Conservation (phyloP, 2,113 vertebrate species). For the Setophaga kirtlandii region DNA sequence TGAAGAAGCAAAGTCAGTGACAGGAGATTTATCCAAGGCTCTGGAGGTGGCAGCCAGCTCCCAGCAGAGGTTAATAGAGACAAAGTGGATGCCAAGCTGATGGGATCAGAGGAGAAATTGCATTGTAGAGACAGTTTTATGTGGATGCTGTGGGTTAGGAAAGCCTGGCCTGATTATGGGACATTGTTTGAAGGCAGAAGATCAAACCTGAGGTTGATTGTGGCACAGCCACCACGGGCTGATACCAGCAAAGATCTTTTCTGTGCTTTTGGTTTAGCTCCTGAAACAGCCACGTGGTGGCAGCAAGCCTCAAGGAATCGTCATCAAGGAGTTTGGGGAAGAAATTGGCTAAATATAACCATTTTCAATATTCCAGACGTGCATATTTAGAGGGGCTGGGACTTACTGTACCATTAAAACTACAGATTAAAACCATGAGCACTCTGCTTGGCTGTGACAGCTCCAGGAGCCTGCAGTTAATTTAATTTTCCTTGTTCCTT, state of each 20-base stretch:
- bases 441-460: neutral
- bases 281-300: conserved; percentile 62
- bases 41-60: neutral
- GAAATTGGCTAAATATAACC: neutral
- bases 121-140: neutral
- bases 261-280: neutral
- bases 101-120: neutral
- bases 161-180: neutral
- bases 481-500: neutral
- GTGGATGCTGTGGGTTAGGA: neutral
- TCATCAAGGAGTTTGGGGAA: neutral
- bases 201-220: neutral
- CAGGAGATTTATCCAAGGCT: neutral
- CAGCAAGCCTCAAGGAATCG: conserved; percentile 57
- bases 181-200: neutral
- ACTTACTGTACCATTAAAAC: neutral
- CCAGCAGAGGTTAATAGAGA: neutral
- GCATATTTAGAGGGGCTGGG: neutral
- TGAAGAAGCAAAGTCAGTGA: neutral
- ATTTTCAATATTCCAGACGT: neutral
- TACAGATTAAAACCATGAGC: neutral
- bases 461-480: neutral
- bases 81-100: neutral
- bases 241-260: neutral
- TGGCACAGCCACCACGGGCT: neutral